Evolutionary conservation across 2,888 invertebrate genomes (phyloP).

Genomic region (Bombyx huttoni): DNA sequence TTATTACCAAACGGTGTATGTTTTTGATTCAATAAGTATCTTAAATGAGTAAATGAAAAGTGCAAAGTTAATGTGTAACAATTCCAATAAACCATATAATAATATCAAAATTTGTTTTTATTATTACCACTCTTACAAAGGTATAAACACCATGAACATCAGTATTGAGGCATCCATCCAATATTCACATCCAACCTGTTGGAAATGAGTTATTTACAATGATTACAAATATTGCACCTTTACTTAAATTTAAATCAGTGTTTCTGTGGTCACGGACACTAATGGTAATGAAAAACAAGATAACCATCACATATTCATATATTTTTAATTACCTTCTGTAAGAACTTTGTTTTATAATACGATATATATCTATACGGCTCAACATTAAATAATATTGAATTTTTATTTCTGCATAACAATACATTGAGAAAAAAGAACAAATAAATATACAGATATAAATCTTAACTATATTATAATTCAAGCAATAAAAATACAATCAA

Average conservation of each 20-base stretch:
- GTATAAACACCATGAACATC: conserved; percentile 20
- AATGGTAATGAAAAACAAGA: too few species aligned
- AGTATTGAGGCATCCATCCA: conserved; percentile 34
- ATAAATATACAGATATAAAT: too few species aligned
- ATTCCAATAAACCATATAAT: conserved; percentile 69
- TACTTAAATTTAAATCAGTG: too few species aligned
- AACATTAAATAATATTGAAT: conserved; percentile 2
- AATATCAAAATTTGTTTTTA: conserved; percentile 44
- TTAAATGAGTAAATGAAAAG: conserved; percentile 60
- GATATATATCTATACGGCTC: too few species aligned
- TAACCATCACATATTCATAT: too few species aligned
- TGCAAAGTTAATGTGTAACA: conserved; percentile 71
- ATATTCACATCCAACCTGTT: conserved; percentile 42
- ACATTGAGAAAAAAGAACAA: background rate
- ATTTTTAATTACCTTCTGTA: too few species aligned
- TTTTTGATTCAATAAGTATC: conserved; percentile 64
- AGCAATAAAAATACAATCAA: too few species aligned
- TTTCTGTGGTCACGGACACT: too few species aligned
- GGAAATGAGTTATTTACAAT: conserved; percentile 1
- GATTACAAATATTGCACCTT: too few species aligned
- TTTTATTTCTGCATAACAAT: background rate
- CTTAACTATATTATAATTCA: too few species aligned
- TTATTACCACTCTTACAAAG: conserved; percentile 25
- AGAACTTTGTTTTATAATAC: too few species aligned
- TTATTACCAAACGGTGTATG: conserved; percentile 70